Conservation (phyloP, 2,797 vertebrate species). For the Kryptolebias ocellatus region DNA sequence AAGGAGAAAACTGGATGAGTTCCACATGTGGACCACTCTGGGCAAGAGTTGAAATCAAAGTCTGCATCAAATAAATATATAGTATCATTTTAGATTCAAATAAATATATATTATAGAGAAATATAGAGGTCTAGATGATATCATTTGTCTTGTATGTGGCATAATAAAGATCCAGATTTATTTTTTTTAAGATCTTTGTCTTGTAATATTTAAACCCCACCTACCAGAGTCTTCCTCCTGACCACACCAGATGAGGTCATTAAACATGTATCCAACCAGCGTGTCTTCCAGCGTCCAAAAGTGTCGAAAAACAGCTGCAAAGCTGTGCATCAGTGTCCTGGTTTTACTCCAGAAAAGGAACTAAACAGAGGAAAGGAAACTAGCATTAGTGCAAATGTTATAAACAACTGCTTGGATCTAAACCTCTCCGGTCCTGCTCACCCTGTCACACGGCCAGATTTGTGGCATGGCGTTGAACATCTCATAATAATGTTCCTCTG, state of each 20-base stretch:
- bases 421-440: constrained; percentile 29
- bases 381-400: background rate
- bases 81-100: background rate
- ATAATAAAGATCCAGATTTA: background rate
- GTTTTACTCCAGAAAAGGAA: constrained; percentile 87
- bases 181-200: background rate
- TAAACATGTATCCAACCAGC: constrained; percentile 83
- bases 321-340: constrained; percentile 74
- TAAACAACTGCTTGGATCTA: accelerated
- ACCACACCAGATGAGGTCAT: constrained; percentile 83
- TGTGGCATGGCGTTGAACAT: constrained; percentile 71
- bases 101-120: background rate
- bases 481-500: constrained; percentile 60
- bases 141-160: background rate
- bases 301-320: constrained; percentile 57
- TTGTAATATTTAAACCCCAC: background rate
- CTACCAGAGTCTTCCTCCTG: constrained; percentile 69
- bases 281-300: constrained; percentile 85
- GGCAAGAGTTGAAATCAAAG: constrained; percentile 82
- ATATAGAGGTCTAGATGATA: background rate
- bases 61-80: constrained; percentile 55
- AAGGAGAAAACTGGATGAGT: constrained; percentile 82
- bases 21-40: constrained; percentile 76
- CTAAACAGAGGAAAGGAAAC: constrained; percentile 44
- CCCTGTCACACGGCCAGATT: constrained; percentile 68